phyloP scores from a whole-genome alignment of 30 jellyfish, hydroid and myxozoan genomes.

The Aurelia coerulea region DNA sequence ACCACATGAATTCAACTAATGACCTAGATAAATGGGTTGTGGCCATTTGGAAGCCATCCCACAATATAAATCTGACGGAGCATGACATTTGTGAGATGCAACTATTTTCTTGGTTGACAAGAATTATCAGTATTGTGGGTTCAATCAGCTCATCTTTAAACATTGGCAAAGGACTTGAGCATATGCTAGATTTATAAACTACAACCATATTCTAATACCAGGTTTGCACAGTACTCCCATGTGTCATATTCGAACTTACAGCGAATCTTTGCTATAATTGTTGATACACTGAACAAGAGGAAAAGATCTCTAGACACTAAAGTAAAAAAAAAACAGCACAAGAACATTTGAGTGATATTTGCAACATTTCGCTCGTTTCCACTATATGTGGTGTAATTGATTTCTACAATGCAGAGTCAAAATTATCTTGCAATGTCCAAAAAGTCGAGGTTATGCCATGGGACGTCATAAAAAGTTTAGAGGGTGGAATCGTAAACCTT shows the following conservation, averaged over 20 bases:
- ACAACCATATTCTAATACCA: slow-evolving; percentile 36
- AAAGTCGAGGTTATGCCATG: slow-evolving; percentile 34
- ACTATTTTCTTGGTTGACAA: slow-evolving; percentile 29
- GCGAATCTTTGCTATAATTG: slow-evolving; percentile 42
- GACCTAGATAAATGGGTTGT: too few relatives aligned
- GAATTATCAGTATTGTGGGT: slow-evolving; percentile 4
- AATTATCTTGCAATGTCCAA: slow-evolving; percentile 53
- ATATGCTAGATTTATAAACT: too few relatives aligned
- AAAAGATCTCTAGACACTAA: slow-evolving; percentile 18
- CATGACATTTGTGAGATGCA: slow-evolving; percentile 50
- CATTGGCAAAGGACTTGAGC: too few relatives aligned
- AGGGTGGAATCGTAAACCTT: slow-evolving; percentile 14
- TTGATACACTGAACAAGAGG: slow-evolving; percentile 32
- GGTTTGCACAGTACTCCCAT: slow-evolving; percentile 55
- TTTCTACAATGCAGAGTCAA: slow-evolving; percentile 34
- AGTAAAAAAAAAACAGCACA: too few relatives aligned
- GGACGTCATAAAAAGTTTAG: slow-evolving; percentile 20
- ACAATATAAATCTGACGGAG: slow-evolving; percentile 21
- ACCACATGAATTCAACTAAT: not conserved
- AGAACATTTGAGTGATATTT: too few relatives aligned
- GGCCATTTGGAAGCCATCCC: slow-evolving; percentile 28
- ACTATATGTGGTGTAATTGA: slow-evolving; percentile 39
- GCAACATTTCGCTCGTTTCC: too few relatives aligned
- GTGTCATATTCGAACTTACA: slow-evolving; percentile 36
- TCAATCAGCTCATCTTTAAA: too few relatives aligned